Conservation (phyloP, 2,797 vertebrate species). For the Periophthalmus magnuspinnatus region DNA sequence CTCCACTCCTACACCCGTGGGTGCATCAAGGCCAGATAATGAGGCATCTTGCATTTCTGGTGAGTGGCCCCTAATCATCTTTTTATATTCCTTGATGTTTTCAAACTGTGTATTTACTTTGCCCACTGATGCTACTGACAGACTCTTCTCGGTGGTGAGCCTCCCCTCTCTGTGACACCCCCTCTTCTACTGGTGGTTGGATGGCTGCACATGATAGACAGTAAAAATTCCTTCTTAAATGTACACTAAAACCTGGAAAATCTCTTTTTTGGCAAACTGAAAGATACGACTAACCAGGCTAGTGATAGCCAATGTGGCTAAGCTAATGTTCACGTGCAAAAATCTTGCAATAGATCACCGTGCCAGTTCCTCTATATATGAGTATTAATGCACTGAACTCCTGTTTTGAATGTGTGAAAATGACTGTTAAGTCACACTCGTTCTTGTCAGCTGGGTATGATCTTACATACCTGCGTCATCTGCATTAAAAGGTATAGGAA, state of each 20-base stretch:
- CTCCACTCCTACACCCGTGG: too few species aligned
- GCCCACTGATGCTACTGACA: not conserved
- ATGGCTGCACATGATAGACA: not conserved
- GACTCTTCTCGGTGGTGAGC: not conserved
- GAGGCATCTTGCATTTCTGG: too few species aligned
- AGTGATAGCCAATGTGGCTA: not conserved
- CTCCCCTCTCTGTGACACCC: not conserved
- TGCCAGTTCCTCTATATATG: constrained; percentile 7
- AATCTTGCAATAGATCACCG: not conserved
- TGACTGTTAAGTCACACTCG: not conserved
- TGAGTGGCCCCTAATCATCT: too few species aligned
- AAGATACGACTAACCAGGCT: not conserved
- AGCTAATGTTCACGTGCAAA: not conserved
- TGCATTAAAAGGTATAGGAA: not conserved
- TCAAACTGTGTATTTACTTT: not conserved
- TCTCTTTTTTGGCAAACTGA: not conserved
- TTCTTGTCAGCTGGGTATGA: not conserved
- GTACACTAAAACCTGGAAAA: not conserved
- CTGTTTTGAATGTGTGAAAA: constrained; percentile 10
- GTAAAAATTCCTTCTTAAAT: not conserved
- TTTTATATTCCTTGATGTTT: not conserved
- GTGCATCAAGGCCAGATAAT: too few species aligned
- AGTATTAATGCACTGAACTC: constrained; percentile 10
- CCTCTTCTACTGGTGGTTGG: not conserved
- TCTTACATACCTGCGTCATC: constrained; percentile 1